Evolutionary conservation across 2,797 vertebrate genomes (phyloP), one percentile per base, ranked within the genome.

Genomic region (Siniperca undulata): DNA sequence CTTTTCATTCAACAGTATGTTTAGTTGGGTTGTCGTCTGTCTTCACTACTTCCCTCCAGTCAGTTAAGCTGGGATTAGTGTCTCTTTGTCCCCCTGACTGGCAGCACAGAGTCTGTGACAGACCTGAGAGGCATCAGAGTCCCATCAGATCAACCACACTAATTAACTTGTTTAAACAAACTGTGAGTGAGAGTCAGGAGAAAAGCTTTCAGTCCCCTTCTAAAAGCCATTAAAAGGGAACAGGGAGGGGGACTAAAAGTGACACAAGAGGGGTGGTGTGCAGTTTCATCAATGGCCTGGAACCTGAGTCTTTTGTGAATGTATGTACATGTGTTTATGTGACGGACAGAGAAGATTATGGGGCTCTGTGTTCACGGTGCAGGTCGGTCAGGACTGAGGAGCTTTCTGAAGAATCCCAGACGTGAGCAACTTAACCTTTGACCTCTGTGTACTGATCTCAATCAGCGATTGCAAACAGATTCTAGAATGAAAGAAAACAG

Each of bases 81-180:
- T 86, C 65, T 88, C 86, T 93, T 92, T 93, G 92, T 92, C 87
- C 75, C 62, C 5, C 59, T 84, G 88, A 92, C 89, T 91, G 88
- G 85, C 88, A 89, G 80, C 40, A 48, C 79, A 22, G 80, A 82
- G 78, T 84, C 83, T 86, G 86, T 78, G 87, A 91, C 90, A 88
- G 92, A 91, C 83, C 86, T 86, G 79, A 90, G 91, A 94, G 92
- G 88, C 92, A 79, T 88, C 81, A 24, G 85, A 91, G 91, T 88
- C 91, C 91, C 89, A 86, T 93, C 92, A 91, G 93, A 93, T 93
- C 92, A 89, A 85, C 88, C 85, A 67, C 88, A 81, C 94, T 95
- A 92, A 93, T 95, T 95, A 92, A 91, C 89, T 92, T 94, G 88
- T 95, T 97, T 96, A 97, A 96, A 96, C 93, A 97, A 97, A 95